Evolutionary conservation across 2,888 invertebrate species (phyloP).

Genomic region (Megastigmus dorsalis): DNA sequence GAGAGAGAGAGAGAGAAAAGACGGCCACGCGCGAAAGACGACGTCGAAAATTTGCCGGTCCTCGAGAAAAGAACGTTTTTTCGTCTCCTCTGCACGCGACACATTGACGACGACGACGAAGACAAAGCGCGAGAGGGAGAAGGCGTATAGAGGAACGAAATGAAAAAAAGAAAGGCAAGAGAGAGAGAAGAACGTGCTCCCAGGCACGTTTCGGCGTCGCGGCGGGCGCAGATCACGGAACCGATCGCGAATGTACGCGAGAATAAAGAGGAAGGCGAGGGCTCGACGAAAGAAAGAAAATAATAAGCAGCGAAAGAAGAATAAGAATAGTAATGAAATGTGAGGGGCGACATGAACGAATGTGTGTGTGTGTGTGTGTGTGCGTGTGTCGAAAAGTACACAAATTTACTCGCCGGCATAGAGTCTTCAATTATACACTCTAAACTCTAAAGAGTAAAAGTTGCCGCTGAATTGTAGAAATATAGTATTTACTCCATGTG

Average conservation of each 20-base stretch:
- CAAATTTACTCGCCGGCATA: too few relatives aligned
- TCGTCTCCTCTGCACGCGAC: not conserved
- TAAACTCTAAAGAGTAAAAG: too few relatives aligned
- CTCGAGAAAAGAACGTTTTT: not conserved
- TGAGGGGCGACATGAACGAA: too few relatives aligned
- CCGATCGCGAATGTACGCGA: conserved; percentile 25
- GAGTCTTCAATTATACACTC: too few relatives aligned
- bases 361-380: too few relatives aligned
- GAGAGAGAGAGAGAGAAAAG: not conserved
- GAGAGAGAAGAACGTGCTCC: conserved; percentile 33
- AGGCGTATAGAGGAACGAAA: not conserved
- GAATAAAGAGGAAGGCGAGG: not conserved
- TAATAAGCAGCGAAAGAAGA: not conserved
- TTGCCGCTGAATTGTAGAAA: too few relatives aligned
- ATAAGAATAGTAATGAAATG: conserved; percentile 8
- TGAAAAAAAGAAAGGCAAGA: not conserved
- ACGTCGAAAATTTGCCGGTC: conserved; percentile 15
- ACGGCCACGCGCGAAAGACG: not conserved
- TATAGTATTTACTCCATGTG: too few relatives aligned
- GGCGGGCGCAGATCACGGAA: conserved; percentile 13
- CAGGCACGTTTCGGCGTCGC: conserved; percentile 33
- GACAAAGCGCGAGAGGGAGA: not conserved
- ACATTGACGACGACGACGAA: not conserved
- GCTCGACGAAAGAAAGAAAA: not conserved
- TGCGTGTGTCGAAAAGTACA: too few relatives aligned